Percentiles rank a stretch among this genome's conserved stretches.
phyloP scores from a whole-genome alignment of 1,140 invertebrate species.

The Bilobella aurantiaca region DNA sequence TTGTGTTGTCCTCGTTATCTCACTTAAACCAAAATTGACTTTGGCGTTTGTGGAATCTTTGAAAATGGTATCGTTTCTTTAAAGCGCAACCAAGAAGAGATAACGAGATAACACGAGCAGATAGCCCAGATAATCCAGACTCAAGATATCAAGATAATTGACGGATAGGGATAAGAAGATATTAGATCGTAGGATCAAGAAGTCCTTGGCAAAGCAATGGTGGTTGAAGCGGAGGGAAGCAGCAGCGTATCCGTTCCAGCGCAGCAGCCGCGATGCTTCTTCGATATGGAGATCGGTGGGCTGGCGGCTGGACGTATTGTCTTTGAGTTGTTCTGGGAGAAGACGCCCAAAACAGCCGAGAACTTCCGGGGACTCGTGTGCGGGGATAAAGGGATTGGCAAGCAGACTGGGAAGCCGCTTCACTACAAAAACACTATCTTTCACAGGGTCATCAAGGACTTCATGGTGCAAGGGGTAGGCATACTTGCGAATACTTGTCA shows the following conservation, averaged over 20 bases:
- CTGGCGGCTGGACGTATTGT: constrained; percentile 76
- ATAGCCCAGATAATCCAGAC: too few species aligned
- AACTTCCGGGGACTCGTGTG: constrained; percentile 88
- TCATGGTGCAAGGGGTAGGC: constrained; percentile 53
- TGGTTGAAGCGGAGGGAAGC: constrained; percentile 2
- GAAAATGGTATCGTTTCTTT: too few species aligned
- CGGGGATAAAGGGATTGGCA: constrained; percentile 70
- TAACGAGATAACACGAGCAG: too few species aligned
- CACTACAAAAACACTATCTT: constrained; percentile 63
- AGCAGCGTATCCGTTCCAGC: background rate
- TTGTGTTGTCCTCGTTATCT: too few species aligned
- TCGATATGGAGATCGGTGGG: constrained; percentile 79
- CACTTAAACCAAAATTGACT: too few species aligned
- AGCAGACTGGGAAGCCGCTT: constrained; percentile 57
- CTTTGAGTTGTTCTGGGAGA: constrained; percentile 86
- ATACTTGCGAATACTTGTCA: background rate
- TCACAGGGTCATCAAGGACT: constrained; percentile 84
- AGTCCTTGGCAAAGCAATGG: too few species aligned
- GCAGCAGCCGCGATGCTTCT: constrained; percentile 23
- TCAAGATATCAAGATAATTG: too few species aligned
- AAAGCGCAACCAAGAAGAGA: too few species aligned
- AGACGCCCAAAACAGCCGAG: constrained; percentile 84
- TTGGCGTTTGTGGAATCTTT: too few species aligned
- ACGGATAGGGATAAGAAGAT: too few species aligned
- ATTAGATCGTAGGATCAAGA: too few species aligned